Conservation (phyloP, 2,113 vertebrate species). For the human region GRCh38 chr4:24744501-24745000, state of each 20-base stretch:
- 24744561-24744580: conserved; percentile 81
- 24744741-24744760: not conserved
- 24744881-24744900: not conserved
- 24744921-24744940: not conserved
- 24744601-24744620: conserved; percentile 82
- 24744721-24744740: not conserved
- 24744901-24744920: not conserved
- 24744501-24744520: conserved; percentile 78
- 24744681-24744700: conserved; percentile 22
- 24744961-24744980: not conserved
- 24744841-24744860: not conserved
- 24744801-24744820: not conserved
- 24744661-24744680: conserved; percentile 72
- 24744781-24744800: not conserved
- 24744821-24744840: not conserved
- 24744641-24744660: conserved; percentile 64
- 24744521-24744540: conserved; percentile 70
- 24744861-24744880: not conserved
- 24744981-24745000: not conserved
- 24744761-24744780: not conserved
- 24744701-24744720: conserved; percentile 43
- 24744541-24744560: conserved; percentile 72
- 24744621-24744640: conserved; percentile 73
- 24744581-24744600: conserved; percentile 81
- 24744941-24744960: not conserved